These are phyloP conservation scores for Polia nebulosa DNA, from an alignment of 2,888 invertebrate genomes.

Conservation along the genomic window DNA sequence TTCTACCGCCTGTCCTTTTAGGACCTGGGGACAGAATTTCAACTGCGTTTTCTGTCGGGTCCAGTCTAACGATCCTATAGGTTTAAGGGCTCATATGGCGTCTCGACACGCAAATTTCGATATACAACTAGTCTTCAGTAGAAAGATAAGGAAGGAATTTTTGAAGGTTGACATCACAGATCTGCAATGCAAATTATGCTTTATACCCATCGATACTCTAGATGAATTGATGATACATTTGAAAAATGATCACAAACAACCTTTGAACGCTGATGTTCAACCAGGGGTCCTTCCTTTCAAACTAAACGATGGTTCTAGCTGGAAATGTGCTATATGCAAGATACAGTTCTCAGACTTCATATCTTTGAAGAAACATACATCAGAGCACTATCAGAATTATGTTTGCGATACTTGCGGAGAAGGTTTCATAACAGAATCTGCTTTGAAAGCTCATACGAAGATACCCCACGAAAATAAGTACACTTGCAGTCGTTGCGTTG, in stretches of 20 bases:
- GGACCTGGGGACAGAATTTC: constrained; percentile 88
- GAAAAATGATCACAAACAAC: constrained; percentile 87
- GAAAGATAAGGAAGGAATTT: constrained; percentile 85
- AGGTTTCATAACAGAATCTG: constrained; percentile 86
- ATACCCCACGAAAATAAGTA: constrained; percentile 87
- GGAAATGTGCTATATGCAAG: constrained; percentile 87
- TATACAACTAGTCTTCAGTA: constrained; percentile 83
- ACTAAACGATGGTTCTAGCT: constrained; percentile 83
- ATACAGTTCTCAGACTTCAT: constrained; percentile 85
- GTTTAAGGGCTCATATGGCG: constrained; percentile 85
- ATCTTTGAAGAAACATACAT: constrained; percentile 84
- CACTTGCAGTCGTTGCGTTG: constrained; percentile 85
- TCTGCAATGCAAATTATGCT: constrained; percentile 86
- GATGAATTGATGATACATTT: constrained; percentile 84
- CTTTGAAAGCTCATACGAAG: constrained; percentile 82
- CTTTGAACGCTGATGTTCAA: constrained; percentile 84
- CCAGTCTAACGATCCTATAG: constrained; percentile 86
- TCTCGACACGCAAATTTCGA: constrained; percentile 85
- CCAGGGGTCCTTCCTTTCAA: constrained; percentile 87
- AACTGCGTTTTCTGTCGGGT: constrained; percentile 87
- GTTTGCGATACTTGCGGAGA: constrained; percentile 88
- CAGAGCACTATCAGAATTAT: constrained; percentile 86
- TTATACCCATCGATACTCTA: constrained; percentile 81
- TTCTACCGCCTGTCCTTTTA: constrained; percentile 86
- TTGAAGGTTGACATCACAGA: constrained; percentile 87